Evolutionary conservation across 1,140 invertebrate genomes (phyloP).

Genomic region (Papilio dardanus): DNA sequence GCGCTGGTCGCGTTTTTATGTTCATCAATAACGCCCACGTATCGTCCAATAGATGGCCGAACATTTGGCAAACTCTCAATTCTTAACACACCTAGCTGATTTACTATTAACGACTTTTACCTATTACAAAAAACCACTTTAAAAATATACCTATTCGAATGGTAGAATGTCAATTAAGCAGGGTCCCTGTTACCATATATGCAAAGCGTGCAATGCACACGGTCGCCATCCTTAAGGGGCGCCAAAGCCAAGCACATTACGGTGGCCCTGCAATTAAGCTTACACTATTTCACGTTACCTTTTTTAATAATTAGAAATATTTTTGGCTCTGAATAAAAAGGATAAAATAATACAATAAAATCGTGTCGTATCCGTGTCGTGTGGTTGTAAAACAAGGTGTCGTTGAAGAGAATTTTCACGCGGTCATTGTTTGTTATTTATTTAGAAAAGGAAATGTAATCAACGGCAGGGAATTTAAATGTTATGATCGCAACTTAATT

Average conservation of each 20-base stretch:
- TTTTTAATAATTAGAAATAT: not conserved
- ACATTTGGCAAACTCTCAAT: constrained; percentile 68
- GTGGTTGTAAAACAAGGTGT: constrained; percentile 39
- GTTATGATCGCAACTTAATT: constrained; percentile 42
- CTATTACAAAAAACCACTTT: not conserved
- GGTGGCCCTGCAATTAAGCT: not conserved
- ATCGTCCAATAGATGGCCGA: constrained; percentile 58
- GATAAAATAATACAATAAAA: constrained; percentile 16
- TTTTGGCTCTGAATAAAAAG: not conserved
- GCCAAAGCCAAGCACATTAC: too few relatives aligned
- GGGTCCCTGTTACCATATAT: too few relatives aligned
- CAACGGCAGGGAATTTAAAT: constrained; percentile 37
- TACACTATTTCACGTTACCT: not conserved
- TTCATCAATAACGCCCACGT: constrained; percentile 61
- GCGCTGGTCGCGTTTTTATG: constrained; percentile 47
- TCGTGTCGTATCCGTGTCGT: constrained; percentile 45
- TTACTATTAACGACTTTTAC: constrained; percentile 47
- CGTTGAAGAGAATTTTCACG: constrained; percentile 47
- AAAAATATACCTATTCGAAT: too few relatives aligned
- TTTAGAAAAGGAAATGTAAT: constrained; percentile 44
- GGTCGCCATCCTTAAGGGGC: too few relatives aligned
- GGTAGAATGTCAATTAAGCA: too few relatives aligned
- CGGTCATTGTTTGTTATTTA: constrained; percentile 48
- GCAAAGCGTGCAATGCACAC: too few relatives aligned
- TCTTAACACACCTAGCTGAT: constrained; percentile 53